Conservation (phyloP, 2,113 vertebrate genomes). For the Phasianus colchicus region DNA sequence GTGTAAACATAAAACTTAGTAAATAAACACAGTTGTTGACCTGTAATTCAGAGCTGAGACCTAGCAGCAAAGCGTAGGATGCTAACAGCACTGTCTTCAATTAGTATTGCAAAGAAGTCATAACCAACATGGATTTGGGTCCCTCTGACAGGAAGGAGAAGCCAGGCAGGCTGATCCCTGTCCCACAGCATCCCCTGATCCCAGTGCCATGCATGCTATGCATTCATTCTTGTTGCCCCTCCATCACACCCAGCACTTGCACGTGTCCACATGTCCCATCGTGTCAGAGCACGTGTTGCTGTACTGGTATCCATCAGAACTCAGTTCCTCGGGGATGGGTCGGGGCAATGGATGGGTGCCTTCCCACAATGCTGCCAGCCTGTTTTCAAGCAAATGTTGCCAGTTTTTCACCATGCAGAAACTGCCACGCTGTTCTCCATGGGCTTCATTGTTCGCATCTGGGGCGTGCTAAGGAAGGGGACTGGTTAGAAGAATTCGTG, state of each 20-base stretch:
- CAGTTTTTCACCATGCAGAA: accelerated
- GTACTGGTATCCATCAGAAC: background rate
- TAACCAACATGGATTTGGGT: background rate
- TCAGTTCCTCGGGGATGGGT: background rate
- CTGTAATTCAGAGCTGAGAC: background rate
- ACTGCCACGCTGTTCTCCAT: background rate
- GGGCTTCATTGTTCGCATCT: background rate
- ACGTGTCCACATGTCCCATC: background rate
- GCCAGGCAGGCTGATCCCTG: background rate
- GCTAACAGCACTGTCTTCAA: accelerated
- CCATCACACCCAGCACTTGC: background rate
- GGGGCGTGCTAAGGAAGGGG: background rate
- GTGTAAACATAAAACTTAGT: background rate
- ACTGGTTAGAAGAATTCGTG: background rate
- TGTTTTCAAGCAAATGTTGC: background rate
- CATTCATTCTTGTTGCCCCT: background rate
- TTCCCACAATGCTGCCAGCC: background rate
- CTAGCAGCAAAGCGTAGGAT: background rate
- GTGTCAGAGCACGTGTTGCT: accelerated
- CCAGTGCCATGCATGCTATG: background rate
- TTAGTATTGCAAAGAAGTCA: background rate
- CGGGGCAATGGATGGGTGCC: background rate
- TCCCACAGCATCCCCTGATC: accelerated
- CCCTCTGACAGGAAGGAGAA: background rate
- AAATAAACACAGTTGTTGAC: background rate